Percentiles rank a stretch among this genome's conserved stretches.
Conservation (phyloP, 2,797 vertebrate species). For the Sebastolobus alascanus region DNA sequence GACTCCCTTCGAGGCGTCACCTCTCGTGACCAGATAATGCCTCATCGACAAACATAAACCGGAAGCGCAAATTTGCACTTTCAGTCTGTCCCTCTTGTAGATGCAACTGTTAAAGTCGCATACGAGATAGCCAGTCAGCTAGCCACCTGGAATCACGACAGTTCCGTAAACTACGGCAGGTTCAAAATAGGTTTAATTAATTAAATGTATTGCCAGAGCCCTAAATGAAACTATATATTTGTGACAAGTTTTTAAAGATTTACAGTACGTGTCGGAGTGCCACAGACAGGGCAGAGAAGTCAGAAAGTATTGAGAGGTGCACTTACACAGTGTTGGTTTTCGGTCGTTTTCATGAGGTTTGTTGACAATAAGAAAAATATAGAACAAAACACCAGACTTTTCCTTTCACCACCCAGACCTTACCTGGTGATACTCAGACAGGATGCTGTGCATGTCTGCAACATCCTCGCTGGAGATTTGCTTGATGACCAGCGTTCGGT, state of each 20-base stretch:
- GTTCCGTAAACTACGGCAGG: background rate
- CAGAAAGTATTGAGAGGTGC: too few relatives aligned
- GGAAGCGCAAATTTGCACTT: background rate
- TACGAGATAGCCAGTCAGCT: background rate
- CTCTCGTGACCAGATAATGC: background rate
- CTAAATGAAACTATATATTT: background rate
- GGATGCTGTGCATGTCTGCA: conserved; percentile 93
- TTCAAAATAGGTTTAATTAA: background rate
- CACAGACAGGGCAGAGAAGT: too few relatives aligned
- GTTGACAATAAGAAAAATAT: background rate
- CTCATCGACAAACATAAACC: background rate
- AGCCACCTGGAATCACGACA: background rate
- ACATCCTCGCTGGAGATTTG: conserved; percentile 96
- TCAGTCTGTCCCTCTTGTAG: background rate
- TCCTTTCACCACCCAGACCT: background rate
- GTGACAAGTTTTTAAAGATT: background rate
- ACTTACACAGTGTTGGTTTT: too few relatives aligned
- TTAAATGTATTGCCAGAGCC: background rate
- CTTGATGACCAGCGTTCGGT: conserved; percentile 93
- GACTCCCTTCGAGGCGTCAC: background rate
- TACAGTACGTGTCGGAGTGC: background rate
- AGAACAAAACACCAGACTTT: background rate
- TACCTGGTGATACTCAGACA: conserved; percentile 97
- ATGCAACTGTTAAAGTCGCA: background rate
- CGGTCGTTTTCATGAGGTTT: background rate